Conservation (phyloP, 2,797 vertebrate genomes). For the Hydrolagus colliei region DNA sequence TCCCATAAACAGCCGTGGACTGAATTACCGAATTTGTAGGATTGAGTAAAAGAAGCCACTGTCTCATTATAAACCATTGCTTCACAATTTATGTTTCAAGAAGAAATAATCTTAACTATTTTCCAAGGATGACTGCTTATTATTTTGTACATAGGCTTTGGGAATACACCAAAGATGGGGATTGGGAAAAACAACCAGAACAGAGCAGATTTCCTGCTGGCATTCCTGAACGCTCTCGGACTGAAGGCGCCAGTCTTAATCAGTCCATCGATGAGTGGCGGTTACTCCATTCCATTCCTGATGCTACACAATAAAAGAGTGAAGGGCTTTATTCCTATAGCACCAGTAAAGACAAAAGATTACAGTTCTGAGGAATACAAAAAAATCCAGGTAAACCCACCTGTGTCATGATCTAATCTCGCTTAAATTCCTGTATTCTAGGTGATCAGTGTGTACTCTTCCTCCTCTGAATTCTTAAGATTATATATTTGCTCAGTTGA, state of each 20-base stretch:
- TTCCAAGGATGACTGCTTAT: neutral
- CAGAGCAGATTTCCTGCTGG: conserved; percentile 69
- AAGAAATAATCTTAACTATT: too few species aligned
- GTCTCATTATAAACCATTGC: too few species aligned
- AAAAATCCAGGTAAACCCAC: conserved; percentile 65
- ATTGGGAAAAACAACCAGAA: conserved; percentile 63
- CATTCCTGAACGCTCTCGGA: conserved; percentile 66
- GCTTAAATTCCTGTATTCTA: neutral
- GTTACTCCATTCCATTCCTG: conserved; percentile 82
- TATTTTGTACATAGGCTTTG: conserved; percentile 65
- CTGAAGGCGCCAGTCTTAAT: conserved; percentile 67
- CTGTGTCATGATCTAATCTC: neutral
- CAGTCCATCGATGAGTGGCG: conserved; percentile 90
- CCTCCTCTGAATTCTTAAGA: too few species aligned
- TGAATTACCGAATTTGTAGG: too few species aligned
- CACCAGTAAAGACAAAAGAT: conserved; percentile 74
- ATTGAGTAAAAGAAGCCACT: too few species aligned
- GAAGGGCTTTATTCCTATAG: conserved; percentile 75
- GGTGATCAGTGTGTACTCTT: neutral
- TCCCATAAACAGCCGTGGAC: too few species aligned
- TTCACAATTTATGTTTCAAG: too few species aligned
- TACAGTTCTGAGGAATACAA: conserved; percentile 72
- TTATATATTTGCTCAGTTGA: too few species aligned
- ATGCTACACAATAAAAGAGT: conserved; percentile 64
- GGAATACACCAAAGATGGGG: conserved; percentile 66